Conservation (phyloP, 2,113 vertebrate species). For the Larimichthys polyactis region DNA sequence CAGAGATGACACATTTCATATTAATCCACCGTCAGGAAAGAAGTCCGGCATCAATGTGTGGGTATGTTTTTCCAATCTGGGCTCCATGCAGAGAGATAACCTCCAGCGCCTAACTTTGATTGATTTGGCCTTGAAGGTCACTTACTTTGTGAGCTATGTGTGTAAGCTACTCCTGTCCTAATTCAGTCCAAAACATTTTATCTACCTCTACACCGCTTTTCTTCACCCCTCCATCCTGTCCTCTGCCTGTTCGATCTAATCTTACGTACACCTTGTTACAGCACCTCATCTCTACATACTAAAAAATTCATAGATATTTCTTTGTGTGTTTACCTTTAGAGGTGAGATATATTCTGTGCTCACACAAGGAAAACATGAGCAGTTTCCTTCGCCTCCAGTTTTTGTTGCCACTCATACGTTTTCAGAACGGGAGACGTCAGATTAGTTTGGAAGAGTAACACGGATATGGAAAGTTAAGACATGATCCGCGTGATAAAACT, state of each 20-base stretch:
- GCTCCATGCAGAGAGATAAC: constrained; percentile 9
- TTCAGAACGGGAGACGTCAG: neutral
- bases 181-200: constrained; percentile 27
- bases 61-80: constrained; percentile 22
- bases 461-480: no score
- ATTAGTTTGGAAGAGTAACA: no score
- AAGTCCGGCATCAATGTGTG: neutral
- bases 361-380: neutral
- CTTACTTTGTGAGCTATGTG: neutral
- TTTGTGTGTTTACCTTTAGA: neutral
- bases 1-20: constrained; percentile 15
- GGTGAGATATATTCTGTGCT: neutral
- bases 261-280: no score
- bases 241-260: neutral
- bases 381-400: constrained; percentile 5
- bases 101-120: constrained; percentile 31
- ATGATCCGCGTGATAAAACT: no score
- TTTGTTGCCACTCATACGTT: constrained; percentile 24
- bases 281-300: no score
- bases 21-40: neutral
- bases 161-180: neutral
- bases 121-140: constrained; percentile 48
- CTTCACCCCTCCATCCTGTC: neutral
- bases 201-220: constrained; percentile 7
- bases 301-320: neutral